Percentiles rank a stretch among this genome's conserved stretches.
Conservation (phyloP, 2,113 vertebrate species). For the Oxyura jamaicensis region DNA sequence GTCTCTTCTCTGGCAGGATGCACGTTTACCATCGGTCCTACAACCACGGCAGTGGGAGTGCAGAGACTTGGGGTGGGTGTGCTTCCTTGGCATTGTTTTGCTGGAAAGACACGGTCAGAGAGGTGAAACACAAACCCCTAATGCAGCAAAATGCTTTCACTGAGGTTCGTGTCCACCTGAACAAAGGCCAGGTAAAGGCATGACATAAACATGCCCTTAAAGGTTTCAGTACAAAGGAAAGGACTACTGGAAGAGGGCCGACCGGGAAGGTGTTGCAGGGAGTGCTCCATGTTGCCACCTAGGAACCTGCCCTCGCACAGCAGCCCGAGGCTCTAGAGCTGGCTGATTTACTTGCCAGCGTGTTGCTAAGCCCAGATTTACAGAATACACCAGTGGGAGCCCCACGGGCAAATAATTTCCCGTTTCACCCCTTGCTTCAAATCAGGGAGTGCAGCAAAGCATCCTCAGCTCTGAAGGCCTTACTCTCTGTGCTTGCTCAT, state of each 20-base stretch:
- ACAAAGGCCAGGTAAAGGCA: background rate
- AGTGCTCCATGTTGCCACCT: background rate
- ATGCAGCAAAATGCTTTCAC: background rate
- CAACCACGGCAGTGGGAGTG: background rate
- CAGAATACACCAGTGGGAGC: background rate
- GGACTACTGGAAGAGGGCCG: background rate
- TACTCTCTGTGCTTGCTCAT: background rate
- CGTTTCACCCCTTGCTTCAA: background rate
- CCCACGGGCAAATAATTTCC: background rate
- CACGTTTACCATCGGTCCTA: background rate
- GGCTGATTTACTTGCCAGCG: accelerated
- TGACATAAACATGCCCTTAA: background rate
- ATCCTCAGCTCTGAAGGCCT: background rate
- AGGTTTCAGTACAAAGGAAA: background rate
- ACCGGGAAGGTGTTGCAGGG: background rate
- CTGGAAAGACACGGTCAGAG: background rate
- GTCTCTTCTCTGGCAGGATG: background rate
- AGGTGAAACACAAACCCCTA: background rate
- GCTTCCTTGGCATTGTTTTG: background rate
- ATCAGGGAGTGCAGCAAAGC: background rate
- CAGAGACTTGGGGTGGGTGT: background rate
- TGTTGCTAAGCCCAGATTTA: accelerated
- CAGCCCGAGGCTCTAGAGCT: background rate
- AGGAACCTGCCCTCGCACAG: background rate
- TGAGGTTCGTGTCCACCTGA: background rate